phyloP scores from a whole-genome alignment of 2,797 vertebrate species.

The Leptoclinus maculatus region DNA sequence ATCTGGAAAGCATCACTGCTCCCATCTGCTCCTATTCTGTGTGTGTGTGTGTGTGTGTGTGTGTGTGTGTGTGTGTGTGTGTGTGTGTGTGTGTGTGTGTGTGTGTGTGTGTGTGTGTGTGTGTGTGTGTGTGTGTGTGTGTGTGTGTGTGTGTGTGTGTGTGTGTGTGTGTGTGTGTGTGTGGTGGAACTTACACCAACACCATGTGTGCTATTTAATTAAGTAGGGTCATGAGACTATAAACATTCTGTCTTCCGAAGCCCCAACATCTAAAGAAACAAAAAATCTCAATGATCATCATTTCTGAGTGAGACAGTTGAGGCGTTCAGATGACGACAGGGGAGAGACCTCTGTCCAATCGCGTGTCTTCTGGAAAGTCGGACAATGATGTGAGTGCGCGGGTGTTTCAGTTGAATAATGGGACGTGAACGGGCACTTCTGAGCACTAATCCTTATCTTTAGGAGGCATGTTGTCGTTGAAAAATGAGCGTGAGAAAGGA shows the following conservation, averaged over 20 bases:
- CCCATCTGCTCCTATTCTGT: slow-evolving; percentile 44
- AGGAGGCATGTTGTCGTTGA: background rate
- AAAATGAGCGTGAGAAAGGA: background rate
- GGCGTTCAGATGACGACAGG: background rate
- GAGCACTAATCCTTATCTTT: background rate
- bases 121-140: background rate
- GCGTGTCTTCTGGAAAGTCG: background rate
- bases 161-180: slow-evolving; percentile 6
- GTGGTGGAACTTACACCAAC: background rate
- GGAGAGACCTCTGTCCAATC: background rate
- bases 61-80: slow-evolving; percentile 6
- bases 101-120: slow-evolving; percentile 15
- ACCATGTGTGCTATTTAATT: slow-evolving; percentile 9
- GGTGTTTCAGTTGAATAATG: slow-evolving; percentile 20
- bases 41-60: slow-evolving; percentile 7
- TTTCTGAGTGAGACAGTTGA: background rate
- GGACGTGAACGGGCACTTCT: background rate
- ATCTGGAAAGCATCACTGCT: slow-evolving; percentile 26
- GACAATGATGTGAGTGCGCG: background rate
- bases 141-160: slow-evolving; percentile 7
- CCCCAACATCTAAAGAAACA: background rate
- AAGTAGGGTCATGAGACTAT: background rate
- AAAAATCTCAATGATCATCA: background rate
- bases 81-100: background rate
- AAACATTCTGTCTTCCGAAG: background rate